phyloP scores from a whole-genome alignment of 2,113 vertebrate species.

The Xyliphius kryptos region DNA sequence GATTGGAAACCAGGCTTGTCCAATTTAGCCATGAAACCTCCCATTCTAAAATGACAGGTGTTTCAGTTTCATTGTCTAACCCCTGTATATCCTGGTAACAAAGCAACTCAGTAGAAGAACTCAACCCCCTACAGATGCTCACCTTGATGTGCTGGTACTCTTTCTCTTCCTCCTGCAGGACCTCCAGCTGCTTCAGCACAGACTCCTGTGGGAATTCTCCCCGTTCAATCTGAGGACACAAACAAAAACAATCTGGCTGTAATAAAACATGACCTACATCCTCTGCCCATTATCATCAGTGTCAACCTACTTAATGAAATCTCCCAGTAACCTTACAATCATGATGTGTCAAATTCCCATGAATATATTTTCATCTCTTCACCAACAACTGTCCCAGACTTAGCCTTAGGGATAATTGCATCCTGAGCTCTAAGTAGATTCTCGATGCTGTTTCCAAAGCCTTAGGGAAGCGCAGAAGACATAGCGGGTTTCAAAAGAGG shows the following conservation, averaged over 20 bases:
- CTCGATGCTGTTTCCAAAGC: not conserved
- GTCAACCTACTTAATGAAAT: constrained; percentile 29
- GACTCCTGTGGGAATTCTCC: constrained; percentile 97
- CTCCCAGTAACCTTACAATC: constrained; percentile 47
- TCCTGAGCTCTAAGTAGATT: constrained; percentile 4
- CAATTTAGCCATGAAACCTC: too few relatives aligned
- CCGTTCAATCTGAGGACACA: constrained; percentile 76
- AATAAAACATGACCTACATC: not conserved
- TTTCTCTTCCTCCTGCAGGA: constrained; percentile 97
- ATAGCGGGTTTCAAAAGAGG: constrained; percentile 13
- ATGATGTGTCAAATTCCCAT: constrained; percentile 26
- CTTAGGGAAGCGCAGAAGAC: constrained; percentile 1
- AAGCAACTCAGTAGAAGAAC: too few relatives aligned
- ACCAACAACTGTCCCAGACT: not conserved
- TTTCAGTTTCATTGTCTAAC: too few relatives aligned
- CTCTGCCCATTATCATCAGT: constrained; percentile 16
- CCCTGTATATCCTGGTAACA: too few relatives aligned
- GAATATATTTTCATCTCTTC: constrained; percentile 24
- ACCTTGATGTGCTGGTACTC: constrained; percentile 98
- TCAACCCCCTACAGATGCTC: not conserved
- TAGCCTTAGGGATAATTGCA: constrained; percentile 1
- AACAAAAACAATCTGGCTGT: constrained; percentile 20
- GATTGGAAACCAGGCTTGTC: too few relatives aligned
- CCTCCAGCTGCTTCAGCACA: constrained; percentile 97
- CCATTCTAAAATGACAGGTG: too few relatives aligned